phyloP scores from a whole-genome alignment of 2,888 invertebrate species.

The Periphyllus acericola region DNA sequence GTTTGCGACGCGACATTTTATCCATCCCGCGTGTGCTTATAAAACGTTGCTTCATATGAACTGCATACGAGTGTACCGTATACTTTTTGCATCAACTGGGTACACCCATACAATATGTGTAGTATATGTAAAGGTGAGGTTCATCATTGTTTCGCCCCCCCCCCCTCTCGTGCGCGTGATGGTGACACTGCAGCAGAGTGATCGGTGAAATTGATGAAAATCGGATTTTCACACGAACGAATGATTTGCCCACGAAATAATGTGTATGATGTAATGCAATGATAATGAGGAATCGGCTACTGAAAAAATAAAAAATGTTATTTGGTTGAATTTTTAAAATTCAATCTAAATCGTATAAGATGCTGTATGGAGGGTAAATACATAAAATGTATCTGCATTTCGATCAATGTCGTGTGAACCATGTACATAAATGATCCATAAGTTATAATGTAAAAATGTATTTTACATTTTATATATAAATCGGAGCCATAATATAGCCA shows the following conservation, averaged over 20 bases:
- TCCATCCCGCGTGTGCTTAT: not conserved
- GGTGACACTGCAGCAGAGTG: no score
- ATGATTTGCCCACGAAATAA: not conserved
- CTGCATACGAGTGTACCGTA: not conserved
- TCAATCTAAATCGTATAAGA: not conserved
- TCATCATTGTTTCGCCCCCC: not conserved
- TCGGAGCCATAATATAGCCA: not conserved
- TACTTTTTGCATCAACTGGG: not conserved
- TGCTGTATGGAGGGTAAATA: not conserved
- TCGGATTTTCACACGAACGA: not conserved
- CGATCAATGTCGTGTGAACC: not conserved
- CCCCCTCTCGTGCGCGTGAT: no score
- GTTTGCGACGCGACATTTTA: not conserved
- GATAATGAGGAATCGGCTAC: not conserved
- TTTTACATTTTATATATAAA: not conserved
- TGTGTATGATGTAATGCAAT: not conserved
- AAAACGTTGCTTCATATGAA: not conserved
- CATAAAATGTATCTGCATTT: not conserved
- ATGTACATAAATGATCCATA: not conserved
- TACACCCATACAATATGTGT: not conserved
- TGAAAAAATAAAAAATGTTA: not conserved
- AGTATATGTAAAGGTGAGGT: no score
- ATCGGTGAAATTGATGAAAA: not conserved
- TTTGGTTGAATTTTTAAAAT: conserved; percentile 24
- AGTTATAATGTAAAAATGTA: not conserved